Evolutionary conservation across 2,888 invertebrate genomes (phyloP), one percentile per base, ranked within the genome.

Genomic region (Hymenopus coronatus): DNA sequence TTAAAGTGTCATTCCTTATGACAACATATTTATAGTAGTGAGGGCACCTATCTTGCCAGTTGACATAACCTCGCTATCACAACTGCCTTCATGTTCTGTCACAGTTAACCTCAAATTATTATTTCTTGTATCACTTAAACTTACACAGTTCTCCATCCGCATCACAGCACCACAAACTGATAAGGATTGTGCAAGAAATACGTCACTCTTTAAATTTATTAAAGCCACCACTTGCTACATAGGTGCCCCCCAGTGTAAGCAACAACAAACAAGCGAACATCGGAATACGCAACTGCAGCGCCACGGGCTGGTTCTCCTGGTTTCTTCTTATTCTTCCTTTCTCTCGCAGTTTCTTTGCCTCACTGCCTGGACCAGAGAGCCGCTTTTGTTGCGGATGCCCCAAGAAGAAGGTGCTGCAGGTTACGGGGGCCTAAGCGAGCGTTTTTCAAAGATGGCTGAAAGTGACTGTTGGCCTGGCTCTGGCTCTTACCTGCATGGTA

Each of bases 401-500:
- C 54, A 20, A 70, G 54, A 70, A 20, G 54, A 70, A 20, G 40
- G 40, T 40, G 54, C 54, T 70, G 54, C 54, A 20, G 54, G 54
- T 70, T 25, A 70, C 54, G 54, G 20, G 54, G 54, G 54, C 54
- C 54, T 70, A 70, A 70, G 30, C n/a, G 40, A 86, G 81, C 6
- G 54, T 70, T 86, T 87, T 87, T 87, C 87, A 87, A 87, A 87
- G 87, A 87, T 87, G 87, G 87, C 87, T 87, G 87, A 87, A 87
- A 82, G 82, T 81, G 30, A 86, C 86, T 82, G 87, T 82, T 81
- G 27, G 86, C 86, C 81, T 81, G 85, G 40, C 84, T 84, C 40
- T 30, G 30, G 20, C 85, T 85, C 85, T 85, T 70, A 70, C 54
- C 54, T 70, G 54, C 54, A 70, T 70, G 54, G 54, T 70, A 25